These are phyloP conservation scores for Nomada hirtipes DNA, from an alignment of 2,888 invertebrate species.

Conservation along the genomic window DNA sequence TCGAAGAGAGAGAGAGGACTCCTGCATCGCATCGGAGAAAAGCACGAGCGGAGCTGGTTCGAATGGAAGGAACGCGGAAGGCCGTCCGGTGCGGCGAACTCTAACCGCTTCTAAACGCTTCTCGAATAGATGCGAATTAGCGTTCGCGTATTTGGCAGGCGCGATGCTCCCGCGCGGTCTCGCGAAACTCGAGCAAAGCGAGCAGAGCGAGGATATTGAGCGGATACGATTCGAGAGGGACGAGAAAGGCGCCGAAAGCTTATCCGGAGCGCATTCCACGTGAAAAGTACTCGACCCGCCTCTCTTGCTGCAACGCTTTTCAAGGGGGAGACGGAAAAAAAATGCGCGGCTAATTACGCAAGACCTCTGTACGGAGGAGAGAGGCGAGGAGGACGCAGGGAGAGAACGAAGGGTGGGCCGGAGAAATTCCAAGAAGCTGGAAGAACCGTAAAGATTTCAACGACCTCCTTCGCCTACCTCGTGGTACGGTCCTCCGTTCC, in stretches of 20 bases:
- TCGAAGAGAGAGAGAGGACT: neutral
- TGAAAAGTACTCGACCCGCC: slow-evolving; percentile 31
- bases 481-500: slow-evolving; percentile 59
- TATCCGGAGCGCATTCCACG: slow-evolving; percentile 51
- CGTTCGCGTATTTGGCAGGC: slow-evolving; percentile 44
- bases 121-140: slow-evolving; percentile 75
- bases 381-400: neutral
- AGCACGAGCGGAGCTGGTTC: neutral
- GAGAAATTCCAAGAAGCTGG: slow-evolving; percentile 70
- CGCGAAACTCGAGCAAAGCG: slow-evolving; percentile 11
- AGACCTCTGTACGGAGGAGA: slow-evolving; percentile 46
- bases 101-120: slow-evolving; percentile 77
- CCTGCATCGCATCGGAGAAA: neutral
- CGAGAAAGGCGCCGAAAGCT: slow-evolving; percentile 12
- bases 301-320: neutral
- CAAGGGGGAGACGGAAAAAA: slow-evolving; percentile 24
- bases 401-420: slow-evolving; percentile 24
- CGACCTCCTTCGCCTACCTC: slow-evolving; percentile 65
- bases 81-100: slow-evolving; percentile 53
- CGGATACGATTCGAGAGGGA: neutral
- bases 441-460: slow-evolving; percentile 73
- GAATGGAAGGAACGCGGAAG: slow-evolving; percentile 69
- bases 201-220: slow-evolving; percentile 18
- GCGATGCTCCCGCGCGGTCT: slow-evolving; percentile 1
- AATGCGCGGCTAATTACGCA: slow-evolving; percentile 66